Evolutionary conservation across 1,140 invertebrate species (phyloP), one percentile per base, ranked within the genome.

Genomic region (Lasaia peninsularis): DNA sequence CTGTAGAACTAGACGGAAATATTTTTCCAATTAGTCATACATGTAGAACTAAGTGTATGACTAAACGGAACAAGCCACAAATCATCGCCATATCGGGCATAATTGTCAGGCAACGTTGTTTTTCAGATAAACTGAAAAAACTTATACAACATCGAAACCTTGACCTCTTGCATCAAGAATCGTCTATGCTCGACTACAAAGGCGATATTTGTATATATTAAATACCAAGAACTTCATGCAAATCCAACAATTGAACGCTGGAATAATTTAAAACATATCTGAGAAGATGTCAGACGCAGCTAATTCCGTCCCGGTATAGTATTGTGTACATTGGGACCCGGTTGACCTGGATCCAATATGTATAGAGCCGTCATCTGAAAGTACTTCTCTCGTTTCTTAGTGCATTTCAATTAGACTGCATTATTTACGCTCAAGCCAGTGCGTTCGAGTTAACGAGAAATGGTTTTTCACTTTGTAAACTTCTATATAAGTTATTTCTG

Each of bases 191-290:
- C n/a, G n/a, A n/a, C n/a, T n/a, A n/a, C n/a, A n/a, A n/a, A n/a
- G n/a, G n/a, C 7, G 4, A 24, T 24, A 5, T 24, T 24, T 24
- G 7, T 24, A 5, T 24, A 24, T 24, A 3, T 24, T 7, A 24
- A 24, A 24, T 24, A 24, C 18, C 37, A 8, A 44, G 16, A 44
- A 20, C 9, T 40, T 9, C 37, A 20, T 10, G 16, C n/a, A 48
- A 21, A 21, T 11, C 11, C 11, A 48, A 21, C 40, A 3, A 48
- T 48, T 48, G 40, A 48, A 48, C 6, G 20, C 20, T 20, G 40
- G 40, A 48, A 48, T 48, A 48, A 48, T 21, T 48, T 48, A 48
- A 48, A 48, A 48, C 40, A 48, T 48, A 21, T 48, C 40, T 48
- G 2, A 48, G 40, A 48, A 48, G 11, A 9, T 48, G 44, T 48